phyloP scores from a whole-genome alignment of 2,888 invertebrate species.

The Yponomeuta evonymella region DNA sequence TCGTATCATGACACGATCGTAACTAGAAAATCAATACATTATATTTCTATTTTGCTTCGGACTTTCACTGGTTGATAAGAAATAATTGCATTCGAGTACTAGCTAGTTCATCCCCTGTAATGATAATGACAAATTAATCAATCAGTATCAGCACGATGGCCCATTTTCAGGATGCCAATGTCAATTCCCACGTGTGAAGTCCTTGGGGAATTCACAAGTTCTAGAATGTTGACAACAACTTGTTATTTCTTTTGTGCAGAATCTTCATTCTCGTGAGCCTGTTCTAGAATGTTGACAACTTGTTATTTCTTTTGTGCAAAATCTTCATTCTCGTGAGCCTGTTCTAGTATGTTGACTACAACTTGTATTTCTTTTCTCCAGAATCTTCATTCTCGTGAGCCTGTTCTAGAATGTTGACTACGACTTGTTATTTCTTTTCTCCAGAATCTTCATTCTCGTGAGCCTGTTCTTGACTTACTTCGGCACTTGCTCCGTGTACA shows the following conservation, averaged over 20 bases:
- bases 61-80: too few species aligned
- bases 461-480: constrained; percentile 95
- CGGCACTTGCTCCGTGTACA: constrained; percentile 97
- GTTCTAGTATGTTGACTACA: constrained; percentile 54
- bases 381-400: constrained; percentile 82
- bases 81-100: too few species aligned
- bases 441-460: constrained; percentile 81
- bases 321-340: constrained; percentile 84
- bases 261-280: constrained; percentile 84
- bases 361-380: constrained; percentile 36
- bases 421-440: constrained; percentile 17
- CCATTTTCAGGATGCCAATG: too few species aligned
- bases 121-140: too few species aligned
- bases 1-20: background rate
- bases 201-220: constrained; percentile 53
- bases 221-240: constrained; percentile 12
- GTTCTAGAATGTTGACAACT: constrained; percentile 75
- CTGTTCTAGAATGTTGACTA: constrained; percentile 72
- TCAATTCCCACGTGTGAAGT: too few species aligned
- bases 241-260: constrained; percentile 48
- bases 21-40: background rate
- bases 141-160: too few species aligned
- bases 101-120: too few species aligned
- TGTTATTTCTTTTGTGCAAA: constrained; percentile 46
- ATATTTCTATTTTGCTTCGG: background rate